phyloP scores from a whole-genome alignment of 35 echinoderm and acorn worm species.

The Eucidaris tribuloides region DNA sequence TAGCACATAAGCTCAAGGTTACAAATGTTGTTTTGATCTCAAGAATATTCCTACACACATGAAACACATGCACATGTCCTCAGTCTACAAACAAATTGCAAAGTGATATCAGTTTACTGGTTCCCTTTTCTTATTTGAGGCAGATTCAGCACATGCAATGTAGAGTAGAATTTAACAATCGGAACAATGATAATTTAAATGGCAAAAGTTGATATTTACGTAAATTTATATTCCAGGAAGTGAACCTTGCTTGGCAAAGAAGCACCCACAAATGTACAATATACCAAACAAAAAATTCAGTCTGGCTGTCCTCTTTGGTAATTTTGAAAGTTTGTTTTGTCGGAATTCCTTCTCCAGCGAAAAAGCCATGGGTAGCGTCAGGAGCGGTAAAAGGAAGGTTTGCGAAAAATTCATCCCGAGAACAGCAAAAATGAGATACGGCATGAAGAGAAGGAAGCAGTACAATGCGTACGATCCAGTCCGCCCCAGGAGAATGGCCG shows the following conservation, averaged over 20 bases:
- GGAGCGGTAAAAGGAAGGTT: constrained; percentile 54
- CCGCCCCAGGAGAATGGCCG: constrained; percentile 75
- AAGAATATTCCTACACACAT: no score
- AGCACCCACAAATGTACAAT: constrained; percentile 56
- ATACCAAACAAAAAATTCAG: constrained; percentile 85
- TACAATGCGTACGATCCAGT: constrained; percentile 82
- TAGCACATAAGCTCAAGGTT: no score
- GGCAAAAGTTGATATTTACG: no score
- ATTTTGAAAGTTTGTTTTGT: constrained; percentile 30
- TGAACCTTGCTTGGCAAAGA: constrained; percentile 28
- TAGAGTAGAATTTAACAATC: no score
- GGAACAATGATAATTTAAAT: no score
- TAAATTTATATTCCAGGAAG: constrained; percentile 79
- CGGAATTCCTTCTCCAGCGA: constrained; percentile 87
- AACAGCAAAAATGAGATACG: constrained; percentile 79
- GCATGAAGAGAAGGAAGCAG: constrained; percentile 70
- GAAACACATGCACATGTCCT: no score
- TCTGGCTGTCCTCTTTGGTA: constrained; percentile 76
- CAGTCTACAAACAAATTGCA: no score
- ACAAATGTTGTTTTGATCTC: no score
- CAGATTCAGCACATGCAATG: no score
- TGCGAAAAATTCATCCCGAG: constrained; percentile 74
- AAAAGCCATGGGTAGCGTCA: constrained; percentile 84
- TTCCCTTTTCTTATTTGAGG: no score
- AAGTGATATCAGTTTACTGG: no score